Base-by-base conservation (phyloP, 1,140 invertebrate species). In the Cotesia chilonis region DNA sequence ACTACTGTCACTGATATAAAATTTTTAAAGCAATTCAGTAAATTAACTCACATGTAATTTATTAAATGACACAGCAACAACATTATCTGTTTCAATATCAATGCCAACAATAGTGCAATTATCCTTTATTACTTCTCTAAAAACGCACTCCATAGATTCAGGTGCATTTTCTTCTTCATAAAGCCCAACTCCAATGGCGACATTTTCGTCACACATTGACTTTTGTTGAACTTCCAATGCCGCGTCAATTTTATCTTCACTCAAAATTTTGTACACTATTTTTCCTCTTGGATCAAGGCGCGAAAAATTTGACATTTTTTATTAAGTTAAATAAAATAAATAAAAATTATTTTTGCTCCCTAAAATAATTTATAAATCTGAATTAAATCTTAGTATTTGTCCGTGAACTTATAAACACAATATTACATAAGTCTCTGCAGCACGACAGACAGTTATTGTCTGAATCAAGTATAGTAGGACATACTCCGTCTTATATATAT, bases 1-100 rank as follows among this genome's bases (percentile, higher is more conserved):
- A 2, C 28, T 28, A 28, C 28, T 1, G 4, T 59, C 20, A 74
- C 2, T 10, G 20, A 47, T 7, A 47, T 7, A 3, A 47, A 7
- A 6, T 47, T 6, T 3, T 47, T 47, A 47, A 28, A 28, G 0
- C 10, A 47, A 47, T 47, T 47, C 5, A 47, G 2, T 9, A 17
- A 54, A 69, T 7, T 41, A 54, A 80, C 76, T 80, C 71, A 71
- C 83, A 41, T 80, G 79, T 1, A 84, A 67, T 71, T 83, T 85
- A 69, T 83, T 84, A 66, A 83, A 83, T 0, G 77, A 70, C 14
- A 82, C 83, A 0, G 75, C 83, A n/a, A 78, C 78, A 14, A 84
- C 69, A 68, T 78, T 5, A 0, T 77, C 67, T 1, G 78, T 82
- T 9, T 69, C 28, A 3, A 37, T 76, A 54, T 83, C 77, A 0